Conservation (phyloP, 2,113 vertebrate genomes). For the Neodontobutis hainanensis region DNA sequence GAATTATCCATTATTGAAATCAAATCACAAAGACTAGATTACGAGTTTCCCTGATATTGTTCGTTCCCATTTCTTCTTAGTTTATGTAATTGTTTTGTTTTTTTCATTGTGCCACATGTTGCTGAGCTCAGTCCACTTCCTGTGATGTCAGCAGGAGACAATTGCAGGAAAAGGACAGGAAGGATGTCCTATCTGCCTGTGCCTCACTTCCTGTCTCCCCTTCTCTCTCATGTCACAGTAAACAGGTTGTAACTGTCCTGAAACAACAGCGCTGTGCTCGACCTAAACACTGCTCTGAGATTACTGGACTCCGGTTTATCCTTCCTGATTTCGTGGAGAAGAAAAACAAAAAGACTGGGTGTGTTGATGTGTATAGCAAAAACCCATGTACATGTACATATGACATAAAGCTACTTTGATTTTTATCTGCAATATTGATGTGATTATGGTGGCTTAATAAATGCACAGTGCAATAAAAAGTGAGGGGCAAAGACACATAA, state of each 20-base stretch:
- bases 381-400: no score
- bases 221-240: conserved; percentile 52
- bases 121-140: conserved; percentile 43
- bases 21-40: no score
- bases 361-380: neutral
- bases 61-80: no score
- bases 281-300: conserved; percentile 20
- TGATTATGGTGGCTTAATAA: no score
- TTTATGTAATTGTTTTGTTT: conserved; percentile 1
- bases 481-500: no score
- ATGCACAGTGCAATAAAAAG: no score
- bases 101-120: conserved; percentile 50
- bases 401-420: no score
- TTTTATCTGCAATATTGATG: no score
- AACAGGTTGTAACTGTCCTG: conserved; percentile 22
- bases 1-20: no score
- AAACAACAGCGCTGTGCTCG: conserved; percentile 35
- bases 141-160: conserved; percentile 71
- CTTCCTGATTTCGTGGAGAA: conserved; percentile 31
- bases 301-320: conserved; percentile 18
- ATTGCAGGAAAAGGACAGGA: conserved; percentile 71
- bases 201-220: conserved; percentile 59
- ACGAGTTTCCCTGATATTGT: no score
- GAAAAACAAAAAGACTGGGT: conserved; percentile 28
- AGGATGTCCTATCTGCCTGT: conserved; percentile 68